phyloP scores from a whole-genome alignment of 2,888 invertebrate genomes.

The Abrostola triplasia region DNA sequence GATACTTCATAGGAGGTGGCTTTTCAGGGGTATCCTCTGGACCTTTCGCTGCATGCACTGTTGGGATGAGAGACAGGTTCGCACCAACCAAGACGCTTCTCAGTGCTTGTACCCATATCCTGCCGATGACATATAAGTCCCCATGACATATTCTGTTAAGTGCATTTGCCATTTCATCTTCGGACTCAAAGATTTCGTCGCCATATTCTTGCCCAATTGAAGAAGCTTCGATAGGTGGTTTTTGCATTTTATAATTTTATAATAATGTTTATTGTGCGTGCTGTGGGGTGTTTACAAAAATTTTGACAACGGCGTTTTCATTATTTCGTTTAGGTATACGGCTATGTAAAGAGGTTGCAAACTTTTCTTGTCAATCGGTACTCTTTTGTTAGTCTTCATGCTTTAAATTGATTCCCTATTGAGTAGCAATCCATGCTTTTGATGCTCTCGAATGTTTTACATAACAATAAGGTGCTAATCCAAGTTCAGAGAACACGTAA shows the following conservation, averaged over 20 bases:
- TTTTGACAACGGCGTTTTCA: conserved; percentile 47
- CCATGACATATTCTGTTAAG: conserved; percentile 55
- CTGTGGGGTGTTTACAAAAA: conserved; percentile 54
- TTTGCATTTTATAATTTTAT: conserved; percentile 41
- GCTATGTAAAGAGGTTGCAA: conserved; percentile 2
- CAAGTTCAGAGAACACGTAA: too few relatives aligned
- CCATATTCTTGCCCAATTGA: not conserved
- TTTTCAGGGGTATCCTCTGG: conserved; percentile 47
- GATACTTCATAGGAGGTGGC: conserved; percentile 75
- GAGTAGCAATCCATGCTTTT: too few relatives aligned
- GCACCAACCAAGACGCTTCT: conserved; percentile 62
- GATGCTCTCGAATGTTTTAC: too few relatives aligned
- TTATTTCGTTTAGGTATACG: conserved; percentile 17
- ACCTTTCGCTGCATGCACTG: conserved; percentile 68
- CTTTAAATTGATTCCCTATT: too few relatives aligned
- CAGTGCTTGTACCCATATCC: conserved; percentile 67
- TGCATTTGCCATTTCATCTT: conserved; percentile 46
- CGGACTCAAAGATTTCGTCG: conserved; percentile 39
- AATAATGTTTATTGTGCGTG: conserved; percentile 20
- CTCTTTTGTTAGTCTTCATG: too few relatives aligned
- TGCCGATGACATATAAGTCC: conserved; percentile 69
- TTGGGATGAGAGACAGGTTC: conserved; percentile 64
- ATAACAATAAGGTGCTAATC: too few relatives aligned
- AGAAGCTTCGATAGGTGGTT: not conserved
- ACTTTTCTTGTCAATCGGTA: too few relatives aligned